phyloP scores from a whole-genome alignment of 1,140 invertebrate genomes.

The Drosophila yakuba region DNA sequence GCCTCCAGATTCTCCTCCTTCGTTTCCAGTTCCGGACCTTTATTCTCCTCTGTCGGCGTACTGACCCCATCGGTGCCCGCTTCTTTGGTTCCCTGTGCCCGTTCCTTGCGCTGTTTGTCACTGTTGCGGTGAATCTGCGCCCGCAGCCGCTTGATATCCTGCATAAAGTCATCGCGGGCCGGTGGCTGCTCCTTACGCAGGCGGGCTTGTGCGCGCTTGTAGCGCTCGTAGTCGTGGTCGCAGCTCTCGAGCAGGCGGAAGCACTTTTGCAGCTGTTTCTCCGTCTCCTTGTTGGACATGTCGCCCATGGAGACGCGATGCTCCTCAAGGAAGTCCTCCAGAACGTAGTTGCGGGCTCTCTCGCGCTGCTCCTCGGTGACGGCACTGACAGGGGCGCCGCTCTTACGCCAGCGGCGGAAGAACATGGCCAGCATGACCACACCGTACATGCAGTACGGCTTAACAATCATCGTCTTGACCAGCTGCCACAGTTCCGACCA shows the following conservation, averaged over 20 bases:
- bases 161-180: slow-evolving; percentile 71
- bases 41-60: not conserved
- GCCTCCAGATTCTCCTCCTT: slow-evolving; percentile 10
- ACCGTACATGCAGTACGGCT: slow-evolving; percentile 81
- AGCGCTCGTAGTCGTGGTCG: slow-evolving; percentile 77
- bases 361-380: slow-evolving; percentile 65
- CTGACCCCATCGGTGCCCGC: not conserved
- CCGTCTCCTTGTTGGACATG: slow-evolving; percentile 76
- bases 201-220: slow-evolving; percentile 67
- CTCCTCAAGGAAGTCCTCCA: slow-evolving; percentile 83
- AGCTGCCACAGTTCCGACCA: slow-evolving; percentile 74
- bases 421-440: slow-evolving; percentile 83
- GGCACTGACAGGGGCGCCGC: slow-evolving; percentile 42
- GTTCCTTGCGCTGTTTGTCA: slow-evolving; percentile 62
- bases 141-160: slow-evolving; percentile 74
- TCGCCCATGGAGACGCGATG: slow-evolving; percentile 81
- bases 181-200: slow-evolving; percentile 59
- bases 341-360: slow-evolving; percentile 79
- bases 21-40: not conserved
- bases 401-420: slow-evolving; percentile 79
- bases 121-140: slow-evolving; percentile 75
- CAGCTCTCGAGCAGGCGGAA: slow-evolving; percentile 72
- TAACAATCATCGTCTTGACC: slow-evolving; percentile 76
- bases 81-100: slow-evolving; percentile 48
- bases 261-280: slow-evolving; percentile 72